Percentiles rank a stretch among this genome's conserved stretches.
Conservation (phyloP, 2,113 vertebrate genomes). For the Amblyopsis rosae region DNA sequence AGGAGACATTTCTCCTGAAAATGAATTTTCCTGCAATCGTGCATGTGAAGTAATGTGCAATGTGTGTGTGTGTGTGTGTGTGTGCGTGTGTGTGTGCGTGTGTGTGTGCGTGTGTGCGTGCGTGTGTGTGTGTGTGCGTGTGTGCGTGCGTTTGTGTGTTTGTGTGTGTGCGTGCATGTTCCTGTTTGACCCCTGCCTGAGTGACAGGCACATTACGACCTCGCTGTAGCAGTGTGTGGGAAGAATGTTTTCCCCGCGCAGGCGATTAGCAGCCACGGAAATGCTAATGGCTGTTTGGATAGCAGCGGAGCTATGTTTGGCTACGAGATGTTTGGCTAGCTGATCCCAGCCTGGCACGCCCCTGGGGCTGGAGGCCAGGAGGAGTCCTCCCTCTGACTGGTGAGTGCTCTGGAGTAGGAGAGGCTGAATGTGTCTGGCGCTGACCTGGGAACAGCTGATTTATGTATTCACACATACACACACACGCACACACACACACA, state of each 20-base stretch:
- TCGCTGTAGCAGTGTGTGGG: conserved; percentile 55
- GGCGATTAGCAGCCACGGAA: conserved; percentile 69
- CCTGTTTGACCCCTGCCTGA: conserved; percentile 14
- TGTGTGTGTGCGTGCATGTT: not conserved
- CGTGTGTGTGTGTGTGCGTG: too few species aligned
- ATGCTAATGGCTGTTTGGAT: conserved; percentile 76
- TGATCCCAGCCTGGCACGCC: conserved; percentile 62
- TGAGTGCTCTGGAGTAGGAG: conserved; percentile 33
- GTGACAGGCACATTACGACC: conserved; percentile 38
- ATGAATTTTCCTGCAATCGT: not conserved
- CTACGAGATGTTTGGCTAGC: conserved; percentile 60
- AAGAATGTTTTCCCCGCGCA: conserved; percentile 64
- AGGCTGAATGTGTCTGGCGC: not conserved
- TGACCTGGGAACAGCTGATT: conserved; percentile 23
- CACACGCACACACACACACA: not conserved
- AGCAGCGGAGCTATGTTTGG: conserved; percentile 31
- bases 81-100: not conserved
- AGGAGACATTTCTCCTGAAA: not conserved
- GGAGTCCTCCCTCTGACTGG: conserved; percentile 2
- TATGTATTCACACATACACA: conserved; percentile 1
- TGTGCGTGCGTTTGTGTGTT: not conserved
- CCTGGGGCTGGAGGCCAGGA: conserved; percentile 23
- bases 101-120: not conserved
- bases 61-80: too few species aligned
- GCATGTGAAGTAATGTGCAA: not conserved